Base-by-base conservation (phyloP, 2,888 invertebrate species). In the Plebejus argus region DNA sequence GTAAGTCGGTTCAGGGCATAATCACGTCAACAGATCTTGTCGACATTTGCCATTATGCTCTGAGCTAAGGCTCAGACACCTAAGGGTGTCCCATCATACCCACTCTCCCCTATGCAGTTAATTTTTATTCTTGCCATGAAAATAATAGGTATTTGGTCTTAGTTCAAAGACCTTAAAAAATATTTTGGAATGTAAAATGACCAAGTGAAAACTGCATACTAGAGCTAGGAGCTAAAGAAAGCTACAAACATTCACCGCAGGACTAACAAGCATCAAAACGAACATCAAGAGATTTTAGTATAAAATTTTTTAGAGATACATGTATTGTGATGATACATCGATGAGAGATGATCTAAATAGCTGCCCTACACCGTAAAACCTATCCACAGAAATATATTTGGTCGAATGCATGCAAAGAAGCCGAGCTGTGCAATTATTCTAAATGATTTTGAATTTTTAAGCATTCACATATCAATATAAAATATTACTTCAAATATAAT, bases 391-490 rank as follows among this genome's bases (percentile, higher is more conserved):
- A 66, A 66, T 66, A 66, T 66, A 66, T 33, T 66, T 66, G 66
- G 66, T 66, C 66, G 28, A 66, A 72, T 45, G 45, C 72, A 72
- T 72, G 23, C 72, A 72, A 28, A 53, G 28, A 74, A 74, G 74
- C 53, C 45, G 74, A 74, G 45, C 23, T 49, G 74, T 74, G 74
- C 49, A 74, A 74, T 74, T 74, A 23, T 33, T 74, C 23, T 53
- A 53, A 74, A 74, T 7, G 74, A 74, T 74, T 53, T 53, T 7
- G 49, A 74, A 74, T 74, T 49, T 23, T 49, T 23, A 74, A 74
- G 74, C 74, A 74, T 71, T 71, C 39, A n/a, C 74, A 74, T 49
- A 74, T 71, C 10, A 20, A 74, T 74, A 49, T 74, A 74, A 28
- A 74, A 53, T 15, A 28, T 53, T 74, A 28, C 49, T 49, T 74